Percentiles rank a stretch among this genome's conserved stretches.
These are phyloP conservation scores for Corythornis madagascariensis DNA, from an alignment of 2,113 vertebrate genomes.

Conservation along the genomic window DNA sequence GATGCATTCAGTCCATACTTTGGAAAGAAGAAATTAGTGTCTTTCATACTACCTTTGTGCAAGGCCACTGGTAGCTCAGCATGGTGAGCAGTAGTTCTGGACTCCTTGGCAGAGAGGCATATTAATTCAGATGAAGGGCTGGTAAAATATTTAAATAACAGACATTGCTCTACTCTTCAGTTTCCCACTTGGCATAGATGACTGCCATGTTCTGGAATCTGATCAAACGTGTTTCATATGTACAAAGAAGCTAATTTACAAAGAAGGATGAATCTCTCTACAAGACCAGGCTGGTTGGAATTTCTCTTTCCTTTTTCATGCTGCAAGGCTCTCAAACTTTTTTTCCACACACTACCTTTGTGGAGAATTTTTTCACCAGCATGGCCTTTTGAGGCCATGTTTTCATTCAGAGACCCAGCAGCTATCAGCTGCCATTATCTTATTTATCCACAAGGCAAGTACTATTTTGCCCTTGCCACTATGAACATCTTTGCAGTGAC, in stretches of 20 bases:
- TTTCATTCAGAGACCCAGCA: not conserved
- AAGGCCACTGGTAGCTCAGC: not conserved
- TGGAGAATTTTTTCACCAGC: not conserved
- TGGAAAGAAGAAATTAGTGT: not conserved
- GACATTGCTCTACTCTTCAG: conserved; percentile 13
- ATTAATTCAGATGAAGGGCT: conserved; percentile 6
- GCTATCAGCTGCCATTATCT: not conserved
- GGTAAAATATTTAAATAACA: conserved; percentile 53
- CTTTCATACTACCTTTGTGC: not conserved
- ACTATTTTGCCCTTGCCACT: not conserved
- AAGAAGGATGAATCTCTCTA: conserved; percentile 24
- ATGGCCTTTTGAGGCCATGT: not conserved
- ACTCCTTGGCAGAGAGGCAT: not conserved
- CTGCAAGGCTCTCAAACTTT: not conserved
- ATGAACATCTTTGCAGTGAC: not conserved
- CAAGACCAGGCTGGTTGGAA: conserved; percentile 43
- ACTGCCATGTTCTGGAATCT: conserved; percentile 13
- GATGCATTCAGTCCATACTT: not conserved
- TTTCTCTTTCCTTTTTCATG: conserved; percentile 10
- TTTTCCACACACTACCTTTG: not conserved
- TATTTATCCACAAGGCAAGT: not conserved
- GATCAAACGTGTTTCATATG: conserved; percentile 34
- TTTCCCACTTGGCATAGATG: conserved; percentile 43
- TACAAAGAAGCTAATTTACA: conserved; percentile 51
- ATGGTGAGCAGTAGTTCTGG: not conserved